Evolutionary conservation across 2,113 vertebrate genomes (phyloP).

Genomic region (Silurus meridionalis): DNA sequence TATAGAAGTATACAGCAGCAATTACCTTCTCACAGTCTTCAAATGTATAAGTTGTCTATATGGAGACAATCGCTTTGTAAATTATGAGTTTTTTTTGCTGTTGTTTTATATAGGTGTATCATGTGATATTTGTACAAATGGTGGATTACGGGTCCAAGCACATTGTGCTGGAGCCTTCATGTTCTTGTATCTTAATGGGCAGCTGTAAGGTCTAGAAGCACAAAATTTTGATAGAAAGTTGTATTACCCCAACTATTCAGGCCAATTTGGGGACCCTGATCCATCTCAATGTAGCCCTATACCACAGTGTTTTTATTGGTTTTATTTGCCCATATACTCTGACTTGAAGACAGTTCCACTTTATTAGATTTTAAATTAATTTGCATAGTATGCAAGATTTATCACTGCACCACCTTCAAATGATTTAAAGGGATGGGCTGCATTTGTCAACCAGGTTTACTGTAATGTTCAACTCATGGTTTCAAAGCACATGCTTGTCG

Average conservation of each 20-base stretch:
- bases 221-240: not conserved
- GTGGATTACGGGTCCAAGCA: slow-evolving; percentile 8
- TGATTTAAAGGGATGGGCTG: not conserved
- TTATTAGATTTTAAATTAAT: not conserved
- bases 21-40: not conserved
- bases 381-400: not conserved
- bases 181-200: not conserved
- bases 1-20: not conserved
- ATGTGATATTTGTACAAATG: slow-evolving; percentile 28
- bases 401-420: not conserved
- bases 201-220: not conserved
- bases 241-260: not conserved
- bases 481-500: not conserved
- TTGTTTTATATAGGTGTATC: not conserved
- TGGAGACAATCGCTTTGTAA: slow-evolving; percentile 15
- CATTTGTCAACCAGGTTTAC: not conserved
- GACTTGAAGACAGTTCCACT: not conserved
- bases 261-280: not conserved
- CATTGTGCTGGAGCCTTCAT: not conserved
- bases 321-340: not conserved
- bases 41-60: slow-evolving; percentile 2
- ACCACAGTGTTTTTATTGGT: not conserved
- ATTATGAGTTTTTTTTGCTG: slow-evolving; percentile 6
- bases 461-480: not conserved
- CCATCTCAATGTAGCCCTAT: not conserved